phyloP scores from a whole-genome alignment of 2,888 invertebrate species.

The Prosopocoilus inquinatus region DNA sequence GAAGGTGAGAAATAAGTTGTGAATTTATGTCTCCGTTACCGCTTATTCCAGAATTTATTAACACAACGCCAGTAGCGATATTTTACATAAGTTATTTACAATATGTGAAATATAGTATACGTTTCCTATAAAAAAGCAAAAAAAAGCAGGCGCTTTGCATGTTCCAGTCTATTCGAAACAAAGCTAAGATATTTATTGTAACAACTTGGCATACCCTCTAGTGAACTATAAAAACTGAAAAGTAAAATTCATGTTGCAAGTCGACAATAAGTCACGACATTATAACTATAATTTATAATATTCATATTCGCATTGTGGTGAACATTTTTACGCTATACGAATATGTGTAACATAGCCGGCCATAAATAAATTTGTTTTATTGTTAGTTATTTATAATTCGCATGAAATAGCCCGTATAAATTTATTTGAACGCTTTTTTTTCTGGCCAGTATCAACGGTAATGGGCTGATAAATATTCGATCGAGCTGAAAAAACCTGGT shows the following conservation, averaged over 20 bases:
- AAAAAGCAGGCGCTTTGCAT: constrained; percentile 17
- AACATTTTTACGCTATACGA: constrained; percentile 3
- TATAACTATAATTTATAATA: constrained; percentile 23
- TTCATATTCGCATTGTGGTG: constrained; percentile 11
- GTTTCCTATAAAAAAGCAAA: constrained; percentile 16
- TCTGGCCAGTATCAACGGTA: background rate
- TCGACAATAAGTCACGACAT: constrained; percentile 22
- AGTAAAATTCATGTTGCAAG: constrained; percentile 17
- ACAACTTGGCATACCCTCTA: constrained; percentile 13
- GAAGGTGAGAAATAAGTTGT: background rate
- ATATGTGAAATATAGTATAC: constrained; percentile 14
- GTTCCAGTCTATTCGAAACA: constrained; percentile 27
- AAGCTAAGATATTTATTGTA: constrained; percentile 25
- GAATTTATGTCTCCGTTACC: background rate
- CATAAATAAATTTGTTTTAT: constrained; percentile 9
- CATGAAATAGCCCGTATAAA: background rate
- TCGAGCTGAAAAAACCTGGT: background rate
- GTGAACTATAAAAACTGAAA: constrained; percentile 17
- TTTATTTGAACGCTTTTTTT: background rate
- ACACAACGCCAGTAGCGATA: constrained; percentile 12
- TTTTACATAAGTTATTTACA: constrained; percentile 9
- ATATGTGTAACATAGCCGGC: background rate
- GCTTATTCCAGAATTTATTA: background rate
- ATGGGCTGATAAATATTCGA: background rate
- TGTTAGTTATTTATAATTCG: constrained; percentile 10